Conservation (phyloP, 2,888 invertebrate genomes). For the Alviniconcha strummeri region DNA sequence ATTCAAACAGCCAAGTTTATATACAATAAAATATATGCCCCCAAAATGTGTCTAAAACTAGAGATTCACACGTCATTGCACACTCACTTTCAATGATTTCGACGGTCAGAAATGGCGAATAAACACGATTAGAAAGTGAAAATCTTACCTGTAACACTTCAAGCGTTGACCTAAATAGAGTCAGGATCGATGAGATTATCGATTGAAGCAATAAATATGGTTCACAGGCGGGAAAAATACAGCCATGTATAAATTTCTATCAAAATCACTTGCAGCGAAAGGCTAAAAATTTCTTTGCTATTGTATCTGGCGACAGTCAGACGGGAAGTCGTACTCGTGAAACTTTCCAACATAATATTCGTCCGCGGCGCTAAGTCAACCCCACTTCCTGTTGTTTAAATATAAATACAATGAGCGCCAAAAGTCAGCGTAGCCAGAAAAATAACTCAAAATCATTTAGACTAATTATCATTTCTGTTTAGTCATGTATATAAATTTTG, state of each 20-base stretch:
- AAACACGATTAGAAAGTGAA: slow-evolving; percentile 35
- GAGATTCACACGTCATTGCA: no score
- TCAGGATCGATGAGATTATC: background rate
- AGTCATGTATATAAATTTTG: background rate
- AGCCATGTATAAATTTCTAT: slow-evolving; percentile 38
- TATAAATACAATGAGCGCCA: background rate
- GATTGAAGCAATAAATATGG: background rate
- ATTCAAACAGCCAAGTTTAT: no score
- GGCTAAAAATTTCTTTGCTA: slow-evolving; percentile 48
- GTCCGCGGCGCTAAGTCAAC: slow-evolving; percentile 36
- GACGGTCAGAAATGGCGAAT: slow-evolving; percentile 29
- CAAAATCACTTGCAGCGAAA: slow-evolving; percentile 38
- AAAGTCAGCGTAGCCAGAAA: background rate
- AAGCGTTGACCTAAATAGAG: background rate
- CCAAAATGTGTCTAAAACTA: no score
- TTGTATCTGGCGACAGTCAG: slow-evolving; percentile 69
- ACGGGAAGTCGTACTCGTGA: slow-evolving; percentile 55
- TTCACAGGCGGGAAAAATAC: slow-evolving; percentile 38
- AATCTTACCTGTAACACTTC: slow-evolving; percentile 34
- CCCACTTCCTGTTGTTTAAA: slow-evolving; percentile 34
- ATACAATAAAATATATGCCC: no score
- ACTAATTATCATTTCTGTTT: background rate
- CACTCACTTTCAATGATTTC: slow-evolving; percentile 21
- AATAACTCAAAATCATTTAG: background rate
- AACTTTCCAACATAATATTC: slow-evolving; percentile 37